A percentile compares a stretch with the other conserved stretches of the same genome.
Conservation (phyloP, 1,140 invertebrate species). For the Gonioctena quinquepunctata region DNA sequence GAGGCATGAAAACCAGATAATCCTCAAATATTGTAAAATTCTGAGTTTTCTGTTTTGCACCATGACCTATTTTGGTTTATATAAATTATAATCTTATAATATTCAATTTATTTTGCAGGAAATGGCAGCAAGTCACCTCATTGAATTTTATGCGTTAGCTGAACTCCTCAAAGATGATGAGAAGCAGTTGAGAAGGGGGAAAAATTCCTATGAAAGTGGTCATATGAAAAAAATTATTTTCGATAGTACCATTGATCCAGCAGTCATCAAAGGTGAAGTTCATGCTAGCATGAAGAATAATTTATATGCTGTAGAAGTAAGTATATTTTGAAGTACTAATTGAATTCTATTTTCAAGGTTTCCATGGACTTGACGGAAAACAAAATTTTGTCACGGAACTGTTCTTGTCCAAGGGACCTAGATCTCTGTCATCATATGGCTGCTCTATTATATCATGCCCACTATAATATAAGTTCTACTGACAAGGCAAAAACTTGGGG, state of each 20-base stretch:
- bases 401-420: conserved; percentile 16
- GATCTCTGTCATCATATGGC: conserved; percentile 15
- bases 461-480: conserved; percentile 17
- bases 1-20: too few relatives aligned
- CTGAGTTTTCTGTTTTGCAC: too few relatives aligned
- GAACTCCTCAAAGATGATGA: conserved; percentile 10
- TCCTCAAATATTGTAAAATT: too few relatives aligned
- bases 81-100: too few relatives aligned
- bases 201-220: conserved; percentile 17
- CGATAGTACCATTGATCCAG: background rate
- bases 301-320: background rate
- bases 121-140: too few relatives aligned
- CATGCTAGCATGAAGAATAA: conserved; percentile 8
- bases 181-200: conserved; percentile 4
- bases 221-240: conserved; percentile 8
- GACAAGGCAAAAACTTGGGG: background rate
- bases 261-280: conserved; percentile 9
- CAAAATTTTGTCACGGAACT: too few relatives aligned
- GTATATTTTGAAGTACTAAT: too few relatives aligned
- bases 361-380: too few relatives aligned
- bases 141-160: too few relatives aligned
- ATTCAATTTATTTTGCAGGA: too few relatives aligned
- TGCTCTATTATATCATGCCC: conserved; percentile 6
- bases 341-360: too few relatives aligned
- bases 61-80: too few relatives aligned